A percentile compares a stretch with the other conserved stretches of the same genome.
Evolutionary conservation across 2,113 vertebrate species (phyloP).

Genomic region (Amazona vittata): DNA sequence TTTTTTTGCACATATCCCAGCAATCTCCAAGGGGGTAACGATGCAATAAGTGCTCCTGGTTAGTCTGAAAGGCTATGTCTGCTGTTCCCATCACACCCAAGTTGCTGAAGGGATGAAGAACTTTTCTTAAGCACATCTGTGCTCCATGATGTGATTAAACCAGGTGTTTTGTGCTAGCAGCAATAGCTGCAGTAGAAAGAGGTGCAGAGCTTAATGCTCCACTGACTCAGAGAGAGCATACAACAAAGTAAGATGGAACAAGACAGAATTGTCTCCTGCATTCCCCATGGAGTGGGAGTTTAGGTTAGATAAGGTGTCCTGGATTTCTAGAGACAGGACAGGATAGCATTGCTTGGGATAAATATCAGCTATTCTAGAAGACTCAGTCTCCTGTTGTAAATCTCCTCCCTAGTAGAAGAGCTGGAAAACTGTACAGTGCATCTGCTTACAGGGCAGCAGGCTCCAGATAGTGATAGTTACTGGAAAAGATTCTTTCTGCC

Average conservation of each 20-base stretch:
- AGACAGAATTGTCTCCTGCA: not conserved
- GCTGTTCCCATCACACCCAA: not conserved
- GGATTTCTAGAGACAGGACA: not conserved
- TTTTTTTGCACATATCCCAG: not conserved
- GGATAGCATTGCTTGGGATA: not conserved
- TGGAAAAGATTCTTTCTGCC: rapidly evolving
- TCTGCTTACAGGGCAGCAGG: not conserved
- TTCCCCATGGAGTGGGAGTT: not conserved
- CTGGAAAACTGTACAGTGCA: not conserved
- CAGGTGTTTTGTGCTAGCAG: not conserved
- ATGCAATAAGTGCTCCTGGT: not conserved
- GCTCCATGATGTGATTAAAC: not conserved
- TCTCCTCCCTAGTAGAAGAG: not conserved
- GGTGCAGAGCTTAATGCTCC: not conserved
- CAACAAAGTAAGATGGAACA: not conserved
- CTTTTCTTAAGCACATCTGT: not conserved
- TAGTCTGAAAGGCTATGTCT: not conserved
- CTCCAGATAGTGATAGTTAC: not conserved
- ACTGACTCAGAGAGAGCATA: rapidly evolving
- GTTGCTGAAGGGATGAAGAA: not conserved
- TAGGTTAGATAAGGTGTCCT: not conserved
- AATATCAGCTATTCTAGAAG: not conserved
- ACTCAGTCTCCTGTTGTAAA: not conserved
- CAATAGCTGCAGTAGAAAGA: not conserved
- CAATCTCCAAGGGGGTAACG: rapidly evolving